These are phyloP conservation scores for Protaetia brevitarsis DNA, from an alignment of 1,140 invertebrate species.

Conservation along the genomic window DNA sequence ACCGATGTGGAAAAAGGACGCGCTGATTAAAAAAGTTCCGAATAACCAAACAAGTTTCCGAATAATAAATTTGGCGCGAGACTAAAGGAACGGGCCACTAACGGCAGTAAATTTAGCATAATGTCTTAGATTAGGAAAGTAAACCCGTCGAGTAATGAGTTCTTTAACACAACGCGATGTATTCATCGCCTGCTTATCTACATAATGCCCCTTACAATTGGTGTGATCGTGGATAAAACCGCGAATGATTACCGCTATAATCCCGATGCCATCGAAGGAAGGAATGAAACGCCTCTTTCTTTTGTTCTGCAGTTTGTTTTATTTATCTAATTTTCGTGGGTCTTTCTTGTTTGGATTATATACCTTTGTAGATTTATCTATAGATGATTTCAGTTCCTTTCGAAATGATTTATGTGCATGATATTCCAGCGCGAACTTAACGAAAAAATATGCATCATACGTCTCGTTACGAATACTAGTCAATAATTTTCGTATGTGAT, in stretches of 20 bases:
- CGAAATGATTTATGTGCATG: too few species aligned
- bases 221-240: not conserved
- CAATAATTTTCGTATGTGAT: too few species aligned
- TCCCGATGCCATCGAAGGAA: not conserved
- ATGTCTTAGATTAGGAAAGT: constrained; percentile 22
- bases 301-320: not conserved
- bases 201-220: constrained; percentile 12
- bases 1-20: not conserved
- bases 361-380: too few species aligned
- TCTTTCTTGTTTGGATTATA: too few species aligned
- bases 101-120: constrained; percentile 21
- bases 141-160: constrained; percentile 17
- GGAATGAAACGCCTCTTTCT: not conserved
- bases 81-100: constrained; percentile 5
- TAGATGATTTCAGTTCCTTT: too few species aligned
- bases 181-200: constrained; percentile 20
- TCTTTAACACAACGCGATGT: constrained; percentile 13
- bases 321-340: too few species aligned
- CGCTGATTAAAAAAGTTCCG: constrained; percentile 22
- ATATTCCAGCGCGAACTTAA: too few species aligned
- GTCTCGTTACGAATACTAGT: too few species aligned
- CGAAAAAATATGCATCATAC: too few species aligned
- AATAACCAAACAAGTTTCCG: constrained; percentile 18
- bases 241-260: constrained; percentile 6
- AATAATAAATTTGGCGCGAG: constrained; percentile 13